Percentiles rank a stretch among this genome's conserved stretches.
Evolutionary conservation across 2,888 invertebrate species (phyloP).

Genomic region (Ecdyonurus torrentis): DNA sequence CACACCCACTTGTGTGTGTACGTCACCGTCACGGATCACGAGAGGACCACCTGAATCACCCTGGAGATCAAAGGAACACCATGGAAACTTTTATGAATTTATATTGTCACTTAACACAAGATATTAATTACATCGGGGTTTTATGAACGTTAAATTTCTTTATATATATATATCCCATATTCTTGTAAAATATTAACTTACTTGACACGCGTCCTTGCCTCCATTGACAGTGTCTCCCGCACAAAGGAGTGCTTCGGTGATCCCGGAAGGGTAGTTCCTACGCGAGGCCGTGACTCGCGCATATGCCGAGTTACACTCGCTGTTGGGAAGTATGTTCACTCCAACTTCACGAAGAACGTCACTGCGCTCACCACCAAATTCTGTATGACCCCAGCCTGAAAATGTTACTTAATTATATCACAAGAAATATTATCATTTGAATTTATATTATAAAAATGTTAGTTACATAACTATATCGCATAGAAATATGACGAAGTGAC

Average conservation of each 20-base stretch:
- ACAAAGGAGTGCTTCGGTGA: conserved; percentile 12
- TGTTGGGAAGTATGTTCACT: conserved; percentile 15
- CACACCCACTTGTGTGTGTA: conserved; percentile 14
- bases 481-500: too few species aligned
- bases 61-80: conserved; percentile 12
- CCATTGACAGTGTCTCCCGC: conserved; percentile 16
- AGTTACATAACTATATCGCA: too few species aligned
- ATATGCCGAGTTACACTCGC: conserved; percentile 14
- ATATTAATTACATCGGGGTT: neutral
- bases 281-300: conserved; percentile 11
- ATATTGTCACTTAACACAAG: neutral
- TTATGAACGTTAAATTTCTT: too few species aligned
- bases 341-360: conserved; percentile 15
- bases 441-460: neutral
- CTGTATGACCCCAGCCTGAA: neutral
- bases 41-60: conserved; percentile 18
- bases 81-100: neutral
- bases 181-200: too few species aligned
- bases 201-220: conserved; percentile 18
- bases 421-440: neutral
- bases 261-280: conserved; percentile 13
- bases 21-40: conserved; percentile 11
- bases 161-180: too few species aligned
- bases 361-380: conserved; percentile 12
- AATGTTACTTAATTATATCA: neutral